Evolutionary conservation across 2,888 invertebrate genomes (phyloP).

Genomic region (Phengaris alcon): DNA sequence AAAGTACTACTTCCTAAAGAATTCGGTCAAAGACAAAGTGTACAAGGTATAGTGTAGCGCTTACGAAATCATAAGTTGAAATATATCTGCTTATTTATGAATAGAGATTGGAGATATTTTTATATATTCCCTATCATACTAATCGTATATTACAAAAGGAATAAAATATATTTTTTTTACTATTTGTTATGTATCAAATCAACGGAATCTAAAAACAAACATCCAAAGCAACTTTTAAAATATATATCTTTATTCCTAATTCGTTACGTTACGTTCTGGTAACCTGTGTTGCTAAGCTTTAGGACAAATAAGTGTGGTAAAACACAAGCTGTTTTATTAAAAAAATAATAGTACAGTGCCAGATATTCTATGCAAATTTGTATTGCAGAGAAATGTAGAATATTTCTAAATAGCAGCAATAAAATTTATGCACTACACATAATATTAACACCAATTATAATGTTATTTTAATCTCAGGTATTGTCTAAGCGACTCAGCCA

Average conservation of each 20-base stretch:
- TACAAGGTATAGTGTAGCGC: no score
- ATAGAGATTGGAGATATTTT: not conserved
- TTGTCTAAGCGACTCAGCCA: not conserved
- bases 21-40: not conserved
- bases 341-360: not conserved
- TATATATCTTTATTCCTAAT: not conserved
- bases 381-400: not conserved
- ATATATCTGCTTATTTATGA: not conserved
- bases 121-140: constrained; percentile 15
- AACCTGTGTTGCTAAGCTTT: not conserved
- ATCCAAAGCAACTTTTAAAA: not conserved
- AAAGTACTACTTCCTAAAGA: not conserved
- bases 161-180: not conserved
- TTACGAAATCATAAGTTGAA: not conserved
- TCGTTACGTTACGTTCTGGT: not conserved
- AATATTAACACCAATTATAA: not conserved
- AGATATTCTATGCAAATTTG: not conserved
- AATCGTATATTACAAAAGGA: not conserved
- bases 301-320: not conserved
- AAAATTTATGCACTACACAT: not conserved
- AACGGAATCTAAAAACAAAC: not conserved
- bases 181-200: not conserved
- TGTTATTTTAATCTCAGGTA: not conserved
- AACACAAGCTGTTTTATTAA: not conserved
- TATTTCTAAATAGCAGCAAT: not conserved